Percentiles rank a stretch among this genome's conserved stretches.
phyloP scores from a whole-genome alignment of 2,888 invertebrate species.

The Prenolepis imparis region DNA sequence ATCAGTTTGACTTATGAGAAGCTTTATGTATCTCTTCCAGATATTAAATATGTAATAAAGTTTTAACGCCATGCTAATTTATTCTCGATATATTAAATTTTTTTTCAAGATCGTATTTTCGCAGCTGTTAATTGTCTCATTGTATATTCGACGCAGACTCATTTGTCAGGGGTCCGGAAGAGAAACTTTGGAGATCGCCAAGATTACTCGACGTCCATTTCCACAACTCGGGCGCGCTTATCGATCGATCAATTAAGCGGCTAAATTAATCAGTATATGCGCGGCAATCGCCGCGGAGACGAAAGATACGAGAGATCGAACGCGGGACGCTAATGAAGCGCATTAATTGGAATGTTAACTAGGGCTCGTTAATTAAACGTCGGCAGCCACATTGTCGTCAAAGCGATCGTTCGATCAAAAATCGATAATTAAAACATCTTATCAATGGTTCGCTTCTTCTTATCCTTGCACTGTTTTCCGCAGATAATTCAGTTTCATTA shows the following conservation, averaged over 20 bases:
- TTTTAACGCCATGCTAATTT: conserved; percentile 27
- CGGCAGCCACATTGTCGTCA: conserved; percentile 36
- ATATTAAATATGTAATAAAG: conserved; percentile 19
- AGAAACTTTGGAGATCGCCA: neutral
- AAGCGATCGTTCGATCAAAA: conserved; percentile 48
- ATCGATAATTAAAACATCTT: conserved; percentile 67
- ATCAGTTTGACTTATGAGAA: neutral
- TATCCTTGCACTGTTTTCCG: conserved; percentile 39
- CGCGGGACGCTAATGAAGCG: conserved; percentile 64
- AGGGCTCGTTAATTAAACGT: conserved; percentile 62
- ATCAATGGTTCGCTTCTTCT: conserved; percentile 30
- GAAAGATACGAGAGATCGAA: conserved; percentile 21
- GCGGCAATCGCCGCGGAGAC: conserved; percentile 19
- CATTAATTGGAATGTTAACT: conserved; percentile 69
- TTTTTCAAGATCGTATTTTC: neutral
- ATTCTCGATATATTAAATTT: conserved; percentile 22
- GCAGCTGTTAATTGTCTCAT: conserved; percentile 41
- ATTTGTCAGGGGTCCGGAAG: conserved; percentile 16
- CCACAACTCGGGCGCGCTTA: conserved; percentile 49
- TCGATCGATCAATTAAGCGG: conserved; percentile 65
- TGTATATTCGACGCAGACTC: conserved; percentile 38
- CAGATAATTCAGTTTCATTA: conserved; percentile 56
- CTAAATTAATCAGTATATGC: conserved; percentile 20
- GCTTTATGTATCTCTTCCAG: neutral
- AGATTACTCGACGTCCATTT: conserved; percentile 32